Evolutionary conservation across 2,888 invertebrate species (phyloP).

Genomic region (Tortrix viridana): DNA sequence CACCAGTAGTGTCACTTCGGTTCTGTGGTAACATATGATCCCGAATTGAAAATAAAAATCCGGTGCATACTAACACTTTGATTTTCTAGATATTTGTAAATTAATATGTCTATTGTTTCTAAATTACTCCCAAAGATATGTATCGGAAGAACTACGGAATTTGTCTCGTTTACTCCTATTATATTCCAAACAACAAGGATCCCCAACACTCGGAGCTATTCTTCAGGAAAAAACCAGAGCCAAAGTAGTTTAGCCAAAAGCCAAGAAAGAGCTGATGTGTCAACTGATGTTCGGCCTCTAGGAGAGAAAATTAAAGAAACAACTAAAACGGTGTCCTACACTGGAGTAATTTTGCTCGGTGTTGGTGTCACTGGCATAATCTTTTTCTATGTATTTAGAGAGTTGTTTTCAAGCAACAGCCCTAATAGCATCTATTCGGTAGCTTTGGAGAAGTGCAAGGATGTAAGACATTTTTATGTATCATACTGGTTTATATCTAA

Average conservation of each 20-base stretch:
- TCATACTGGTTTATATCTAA: neutral
- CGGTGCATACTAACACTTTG: neutral
- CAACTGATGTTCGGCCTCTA: constrained; percentile 86
- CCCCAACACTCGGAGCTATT: constrained; percentile 56
- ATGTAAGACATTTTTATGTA: constrained; percentile 64
- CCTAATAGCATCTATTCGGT: constrained; percentile 93
- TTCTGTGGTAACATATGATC: neutral
- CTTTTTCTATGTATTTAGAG: constrained; percentile 92
- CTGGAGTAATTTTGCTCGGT: constrained; percentile 91
- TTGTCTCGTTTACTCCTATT: constrained; percentile 55
- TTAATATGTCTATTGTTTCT: constrained; percentile 70
- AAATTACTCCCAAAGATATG: constrained; percentile 66
- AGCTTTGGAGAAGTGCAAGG: constrained; percentile 90
- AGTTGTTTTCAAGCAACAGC: constrained; percentile 94
- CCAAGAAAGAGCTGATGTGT: constrained; percentile 70
- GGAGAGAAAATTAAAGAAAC: constrained; percentile 94
- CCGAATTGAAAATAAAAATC: constrained; percentile 3
- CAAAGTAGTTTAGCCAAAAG: constrained; percentile 64
- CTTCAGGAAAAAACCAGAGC: constrained; percentile 54
- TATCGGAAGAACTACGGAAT: constrained; percentile 51
- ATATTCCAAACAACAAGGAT: constrained; percentile 54
- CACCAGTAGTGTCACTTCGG: no score
- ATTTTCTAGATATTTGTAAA: constrained; percentile 2
- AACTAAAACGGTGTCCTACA: constrained; percentile 94
- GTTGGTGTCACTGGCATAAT: constrained; percentile 92